These are phyloP conservation scores for Hylyphantes graminicola DNA, from an alignment of 1,140 invertebrate species.

Conservation along the genomic window DNA sequence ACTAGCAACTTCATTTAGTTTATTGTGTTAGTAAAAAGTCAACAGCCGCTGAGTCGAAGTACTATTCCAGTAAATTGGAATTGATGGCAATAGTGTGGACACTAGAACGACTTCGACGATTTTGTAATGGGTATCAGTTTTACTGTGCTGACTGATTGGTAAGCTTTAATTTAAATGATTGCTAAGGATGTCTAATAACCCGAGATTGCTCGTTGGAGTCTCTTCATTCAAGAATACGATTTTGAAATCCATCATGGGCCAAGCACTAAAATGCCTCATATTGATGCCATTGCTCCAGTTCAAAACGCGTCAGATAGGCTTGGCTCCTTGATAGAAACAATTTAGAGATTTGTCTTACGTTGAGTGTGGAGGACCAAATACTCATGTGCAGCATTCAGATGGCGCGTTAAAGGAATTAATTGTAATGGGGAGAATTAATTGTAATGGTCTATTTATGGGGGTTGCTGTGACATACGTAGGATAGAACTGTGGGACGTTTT, in stretches of 20 bases:
- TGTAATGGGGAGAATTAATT: too few species aligned
- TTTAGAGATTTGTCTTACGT: slow-evolving; percentile 14
- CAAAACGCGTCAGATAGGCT: not conserved
- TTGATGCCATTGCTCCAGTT: not conserved
- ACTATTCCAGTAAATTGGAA: too few species aligned
- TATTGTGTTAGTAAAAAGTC: too few species aligned
- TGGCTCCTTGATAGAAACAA: not conserved
- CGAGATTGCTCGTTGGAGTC: not conserved
- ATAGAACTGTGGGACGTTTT: too few species aligned
- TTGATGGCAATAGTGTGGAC: not conserved
- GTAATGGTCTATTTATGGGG: too few species aligned
- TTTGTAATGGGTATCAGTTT: not conserved
- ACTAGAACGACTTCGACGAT: not conserved
- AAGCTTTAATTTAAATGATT: slow-evolving; percentile 9
- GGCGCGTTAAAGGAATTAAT: not conserved
- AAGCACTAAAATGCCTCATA: not conserved
- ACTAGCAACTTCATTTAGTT: too few species aligned
- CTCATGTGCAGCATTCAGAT: not conserved
- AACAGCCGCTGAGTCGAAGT: too few species aligned
- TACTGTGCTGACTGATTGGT: not conserved
- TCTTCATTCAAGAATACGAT: slow-evolving; percentile 21
- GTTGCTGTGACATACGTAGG: too few species aligned
- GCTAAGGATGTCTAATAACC: not conserved
- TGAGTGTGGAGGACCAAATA: slow-evolving; percentile 10
- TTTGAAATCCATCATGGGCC: slow-evolving; percentile 11